Base-by-base conservation (phyloP, 2,888 invertebrate species). In the Adelphocoris suturalis region DNA sequence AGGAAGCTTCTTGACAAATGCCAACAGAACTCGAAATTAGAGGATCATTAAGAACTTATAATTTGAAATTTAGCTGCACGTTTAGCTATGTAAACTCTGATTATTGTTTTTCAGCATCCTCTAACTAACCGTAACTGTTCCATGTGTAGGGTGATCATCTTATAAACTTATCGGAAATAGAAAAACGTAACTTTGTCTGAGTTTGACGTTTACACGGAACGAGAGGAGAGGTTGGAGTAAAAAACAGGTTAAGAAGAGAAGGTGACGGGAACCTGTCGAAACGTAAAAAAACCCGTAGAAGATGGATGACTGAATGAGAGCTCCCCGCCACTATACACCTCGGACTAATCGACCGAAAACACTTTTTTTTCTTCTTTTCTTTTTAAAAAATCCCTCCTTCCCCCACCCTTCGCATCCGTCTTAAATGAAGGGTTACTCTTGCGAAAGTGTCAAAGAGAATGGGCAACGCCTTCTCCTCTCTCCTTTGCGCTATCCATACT, bases 231-330 rank as follows among this genome's bases (percentile, higher is more conserved):
- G 52, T 5, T 11, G 5, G 52, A 3, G 13, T 3, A 13, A 52
- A 52, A 52, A 16, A 52, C 52, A 2, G 11, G 13, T 14, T 14
- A 52, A 14, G 52, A 16, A 19, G 68, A 68, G 68, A n/a, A 23
- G 68, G n/a, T 61, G 68, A 68, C 68, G 68, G 23, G 1, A 68
- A 68, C 23, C 68, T 68, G 68, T 68, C 68, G 19, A 19, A 68
- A 68, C 23, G 68, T 19, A 23, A 9, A 61, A 68, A 68, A 68
- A 68, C 23, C 23, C 23, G 68, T 23, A 23, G 68, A 68, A 68
- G 68, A 68, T 68, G 68, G 68, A 68, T 68, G 68, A 68, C 7
- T 68, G 12, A 68, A 68, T 68, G 68, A 68, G 68, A 23, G 68
- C 68, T 23, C 68, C 68, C 19, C 19, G 61, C 68, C 68, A 68